phyloP scores from a whole-genome alignment of 2,888 invertebrate genomes.

The Epinotia ramella region DNA sequence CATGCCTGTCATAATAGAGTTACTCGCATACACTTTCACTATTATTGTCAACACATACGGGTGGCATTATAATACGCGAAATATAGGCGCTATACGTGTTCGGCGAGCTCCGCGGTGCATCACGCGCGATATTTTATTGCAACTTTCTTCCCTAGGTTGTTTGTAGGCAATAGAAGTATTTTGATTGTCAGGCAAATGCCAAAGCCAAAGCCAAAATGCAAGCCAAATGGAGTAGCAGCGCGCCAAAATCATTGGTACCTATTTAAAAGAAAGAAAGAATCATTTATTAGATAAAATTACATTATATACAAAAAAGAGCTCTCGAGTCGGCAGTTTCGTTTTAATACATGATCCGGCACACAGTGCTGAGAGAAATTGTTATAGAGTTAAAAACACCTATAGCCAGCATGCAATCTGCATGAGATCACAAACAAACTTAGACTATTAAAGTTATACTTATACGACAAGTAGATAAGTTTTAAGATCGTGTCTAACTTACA shows the following conservation, averaged over 20 bases:
- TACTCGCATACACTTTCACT: slow-evolving; percentile 54
- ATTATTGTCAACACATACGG: slow-evolving; percentile 44
- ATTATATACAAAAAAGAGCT: no score
- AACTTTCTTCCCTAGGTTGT: slow-evolving; percentile 20
- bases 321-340: no score
- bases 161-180: neutral
- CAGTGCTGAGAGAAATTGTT: neutral
- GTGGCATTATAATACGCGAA: slow-evolving; percentile 31
- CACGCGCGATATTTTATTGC: slow-evolving; percentile 1
- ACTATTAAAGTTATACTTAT: neutral
- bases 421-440: neutral
- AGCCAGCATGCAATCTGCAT: neutral
- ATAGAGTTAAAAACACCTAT: neutral
- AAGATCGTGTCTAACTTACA: neutral
- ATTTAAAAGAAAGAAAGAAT: neutral
- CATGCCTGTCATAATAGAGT: slow-evolving; percentile 60
- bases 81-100: slow-evolving; percentile 20
- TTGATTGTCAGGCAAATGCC: no score
- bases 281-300: no score
- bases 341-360: neutral
- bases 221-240: no score
- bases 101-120: neutral
- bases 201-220: no score
- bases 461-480: neutral
- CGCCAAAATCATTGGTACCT: neutral